phyloP scores from a whole-genome alignment of 53 echinoderm and acorn worm species.

The Patiria pectinifera region DNA sequence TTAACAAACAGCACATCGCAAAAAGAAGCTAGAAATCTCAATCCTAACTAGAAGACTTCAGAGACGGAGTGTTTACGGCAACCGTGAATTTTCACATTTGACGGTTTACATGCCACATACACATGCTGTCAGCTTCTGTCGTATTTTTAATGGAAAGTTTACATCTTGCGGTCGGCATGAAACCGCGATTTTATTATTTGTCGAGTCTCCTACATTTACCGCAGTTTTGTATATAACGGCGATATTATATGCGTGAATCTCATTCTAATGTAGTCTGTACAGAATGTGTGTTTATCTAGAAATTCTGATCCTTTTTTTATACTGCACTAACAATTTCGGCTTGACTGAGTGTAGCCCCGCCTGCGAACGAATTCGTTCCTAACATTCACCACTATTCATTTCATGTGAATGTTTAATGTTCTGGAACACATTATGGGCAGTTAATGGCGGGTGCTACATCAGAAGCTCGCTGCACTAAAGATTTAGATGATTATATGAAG shows the following conservation, averaged over 20 bases:
- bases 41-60: not conserved
- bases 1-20: no score
- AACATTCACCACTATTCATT: not conserved
- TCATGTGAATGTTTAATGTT: not conserved
- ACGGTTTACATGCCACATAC: not conserved
- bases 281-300: not conserved
- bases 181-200: not conserved
- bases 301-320: conserved; percentile 3
- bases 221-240: not conserved
- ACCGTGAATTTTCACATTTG: not conserved
- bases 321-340: conserved; percentile 21
- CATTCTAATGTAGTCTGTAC: not conserved
- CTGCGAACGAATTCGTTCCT: not conserved
- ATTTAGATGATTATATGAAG: not conserved
- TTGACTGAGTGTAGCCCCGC: conserved; percentile 7
- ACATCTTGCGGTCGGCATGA: not conserved
- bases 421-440: not conserved
- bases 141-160: conserved; percentile 1
- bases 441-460: not conserved
- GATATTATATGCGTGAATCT: not conserved
- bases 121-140: not conserved
- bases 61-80: not conserved
- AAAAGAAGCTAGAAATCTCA: no score
- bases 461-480: not conserved
- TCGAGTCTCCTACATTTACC: not conserved